These are phyloP conservation scores for Zaprionus ornatus DNA, from an alignment of 1,140 invertebrate genomes.

Conservation along the genomic window DNA sequence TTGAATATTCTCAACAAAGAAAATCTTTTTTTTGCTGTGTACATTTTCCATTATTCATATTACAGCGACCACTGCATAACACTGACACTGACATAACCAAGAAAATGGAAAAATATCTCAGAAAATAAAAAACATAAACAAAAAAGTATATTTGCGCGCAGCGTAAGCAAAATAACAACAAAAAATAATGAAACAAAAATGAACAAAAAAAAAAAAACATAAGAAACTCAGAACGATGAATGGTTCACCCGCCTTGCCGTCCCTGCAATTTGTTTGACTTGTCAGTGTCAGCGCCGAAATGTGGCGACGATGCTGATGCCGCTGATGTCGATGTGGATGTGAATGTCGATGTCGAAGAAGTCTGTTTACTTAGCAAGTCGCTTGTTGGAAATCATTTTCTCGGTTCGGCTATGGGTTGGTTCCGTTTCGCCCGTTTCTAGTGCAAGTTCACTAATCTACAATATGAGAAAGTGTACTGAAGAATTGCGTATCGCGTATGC, in stretches of 20 bases:
- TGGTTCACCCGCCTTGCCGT: constrained; percentile 13
- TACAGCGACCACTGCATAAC: constrained; percentile 35
- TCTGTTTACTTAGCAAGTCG: constrained; percentile 54
- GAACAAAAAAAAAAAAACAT: constrained; percentile 18
- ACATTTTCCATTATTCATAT: constrained; percentile 38
- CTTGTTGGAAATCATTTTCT: constrained; percentile 28
- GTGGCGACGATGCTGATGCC: constrained; percentile 23
- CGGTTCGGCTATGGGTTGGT: constrained; percentile 2
- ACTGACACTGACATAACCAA: constrained; percentile 43
- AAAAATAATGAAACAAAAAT: constrained; percentile 21
- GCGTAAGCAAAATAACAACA: constrained; percentile 29
- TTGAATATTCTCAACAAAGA: not conserved
- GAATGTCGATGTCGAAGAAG: constrained; percentile 16
- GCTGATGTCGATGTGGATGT: constrained; percentile 16
- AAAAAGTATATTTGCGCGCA: constrained; percentile 20
- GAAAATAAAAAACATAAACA: constrained; percentile 24
- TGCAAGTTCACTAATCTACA: constrained; percentile 39
- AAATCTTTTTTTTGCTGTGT: not conserved
- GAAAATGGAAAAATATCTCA: constrained; percentile 24
- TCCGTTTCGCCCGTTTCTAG: constrained; percentile 15
- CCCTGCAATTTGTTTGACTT: constrained; percentile 59
- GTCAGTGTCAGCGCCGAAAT: constrained; percentile 51
- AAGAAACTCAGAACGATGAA: constrained; percentile 41
- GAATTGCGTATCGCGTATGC: constrained; percentile 28
- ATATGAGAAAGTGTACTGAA: constrained; percentile 3